Conservation (phyloP, 2,797 vertebrate species). For the Carapus acus region DNA sequence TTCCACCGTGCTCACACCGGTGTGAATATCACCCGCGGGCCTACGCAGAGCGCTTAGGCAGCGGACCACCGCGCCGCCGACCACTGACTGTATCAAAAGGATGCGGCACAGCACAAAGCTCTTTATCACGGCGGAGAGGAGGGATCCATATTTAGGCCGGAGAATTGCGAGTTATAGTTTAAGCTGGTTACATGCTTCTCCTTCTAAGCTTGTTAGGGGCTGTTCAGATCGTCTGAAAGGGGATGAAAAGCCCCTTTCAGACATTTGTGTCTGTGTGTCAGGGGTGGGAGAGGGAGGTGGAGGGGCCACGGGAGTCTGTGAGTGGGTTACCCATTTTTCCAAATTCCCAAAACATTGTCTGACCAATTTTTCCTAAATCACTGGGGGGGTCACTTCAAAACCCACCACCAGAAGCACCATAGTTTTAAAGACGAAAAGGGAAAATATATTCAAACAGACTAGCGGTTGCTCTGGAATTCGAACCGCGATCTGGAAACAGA, state of each 20-base stretch:
- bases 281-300: not conserved
- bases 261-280: not conserved
- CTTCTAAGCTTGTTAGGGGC: not conserved
- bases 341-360: no score
- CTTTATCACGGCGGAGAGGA: not conserved
- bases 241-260: not conserved
- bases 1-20: constrained; percentile 13
- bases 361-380: no score
- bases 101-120: not conserved
- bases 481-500: no score
- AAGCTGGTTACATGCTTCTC: not conserved
- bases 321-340: no score
- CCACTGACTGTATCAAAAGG: not conserved
- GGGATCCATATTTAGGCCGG: not conserved
- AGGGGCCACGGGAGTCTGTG: no score
- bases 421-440: no score
- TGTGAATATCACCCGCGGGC: constrained; percentile 19
- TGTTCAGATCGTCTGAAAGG: not conserved
- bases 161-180: not conserved
- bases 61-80: not conserved
- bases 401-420: no score
- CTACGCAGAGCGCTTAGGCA: not conserved
- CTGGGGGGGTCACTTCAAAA: no score
- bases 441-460: no score
- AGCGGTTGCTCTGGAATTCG: no score